Evolutionary conservation across 2,888 invertebrate species (phyloP).

Genomic region (Amaurobius ferox): DNA sequence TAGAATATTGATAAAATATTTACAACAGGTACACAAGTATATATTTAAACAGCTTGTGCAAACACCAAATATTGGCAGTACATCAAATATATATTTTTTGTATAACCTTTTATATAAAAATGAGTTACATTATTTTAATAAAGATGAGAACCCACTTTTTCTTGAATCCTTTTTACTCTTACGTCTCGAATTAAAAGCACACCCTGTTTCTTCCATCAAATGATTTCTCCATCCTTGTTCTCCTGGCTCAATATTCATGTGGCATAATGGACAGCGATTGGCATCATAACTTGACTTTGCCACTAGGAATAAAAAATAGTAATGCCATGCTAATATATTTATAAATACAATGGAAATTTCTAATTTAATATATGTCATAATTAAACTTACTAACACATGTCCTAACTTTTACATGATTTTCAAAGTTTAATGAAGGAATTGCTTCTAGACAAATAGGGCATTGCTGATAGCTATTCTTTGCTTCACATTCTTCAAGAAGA

Average conservation of each 20-base stretch:
- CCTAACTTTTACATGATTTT: constrained; percentile 82
- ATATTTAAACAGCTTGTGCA: too few relatives aligned
- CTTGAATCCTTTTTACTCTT: constrained; percentile 39
- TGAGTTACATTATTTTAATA: too few relatives aligned
- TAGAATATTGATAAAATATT: too few relatives aligned
- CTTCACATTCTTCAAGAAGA: constrained; percentile 88
- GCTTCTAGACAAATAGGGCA: constrained; percentile 87
- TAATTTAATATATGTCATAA: neutral
- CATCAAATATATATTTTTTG: too few relatives aligned
- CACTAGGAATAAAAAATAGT: constrained; percentile 75
- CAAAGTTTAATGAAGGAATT: constrained; percentile 82
- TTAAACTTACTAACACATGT: constrained; percentile 82
- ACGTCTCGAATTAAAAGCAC: constrained; percentile 66
- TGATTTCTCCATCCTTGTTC: constrained; percentile 86
- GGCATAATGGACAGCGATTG: constrained; percentile 91
- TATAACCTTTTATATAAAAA: too few relatives aligned
- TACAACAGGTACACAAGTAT: too few relatives aligned
- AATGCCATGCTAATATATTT: too few relatives aligned
- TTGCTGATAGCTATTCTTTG: constrained; percentile 83
- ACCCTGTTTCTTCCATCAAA: constrained; percentile 60
- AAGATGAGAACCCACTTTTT: constrained; percentile 31
- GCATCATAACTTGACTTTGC: constrained; percentile 82
- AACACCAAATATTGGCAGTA: too few relatives aligned
- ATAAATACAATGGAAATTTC: neutral
- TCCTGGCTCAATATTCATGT: constrained; percentile 83